Evolutionary conservation across 2,797 vertebrate species (phyloP).

Genomic region (Triplophysa bombifrons): DNA sequence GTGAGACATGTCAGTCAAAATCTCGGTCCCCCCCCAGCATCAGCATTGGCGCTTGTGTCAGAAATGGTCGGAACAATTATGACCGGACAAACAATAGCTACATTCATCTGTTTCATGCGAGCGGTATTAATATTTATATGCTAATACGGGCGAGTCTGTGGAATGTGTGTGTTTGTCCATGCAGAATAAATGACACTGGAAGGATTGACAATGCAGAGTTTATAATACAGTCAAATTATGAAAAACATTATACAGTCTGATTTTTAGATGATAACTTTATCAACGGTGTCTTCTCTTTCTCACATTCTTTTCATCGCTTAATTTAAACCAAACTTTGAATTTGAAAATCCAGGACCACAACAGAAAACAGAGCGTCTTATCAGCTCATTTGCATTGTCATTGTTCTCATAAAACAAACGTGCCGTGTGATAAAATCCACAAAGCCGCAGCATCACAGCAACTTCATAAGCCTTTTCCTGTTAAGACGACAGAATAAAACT

Average conservation of each 20-base stretch:
- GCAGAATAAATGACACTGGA: conserved; percentile 21
- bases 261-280: conserved; percentile 18
- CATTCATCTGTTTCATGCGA: conserved; percentile 20
- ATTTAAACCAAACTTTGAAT: conserved; percentile 19
- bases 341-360: conserved; percentile 11
- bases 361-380: conserved; percentile 19
- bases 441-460: conserved; percentile 29
- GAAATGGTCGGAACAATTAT: conserved; percentile 55
- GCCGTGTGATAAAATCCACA: conserved; percentile 47
- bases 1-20: conserved; percentile 73
- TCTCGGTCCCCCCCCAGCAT: conserved; percentile 23
- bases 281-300: conserved; percentile 10
- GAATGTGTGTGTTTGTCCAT: conserved; percentile 1
- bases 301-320: conserved; percentile 16
- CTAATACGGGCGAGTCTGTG: conserved; percentile 8
- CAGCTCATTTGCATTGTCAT: conserved; percentile 40
- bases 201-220: conserved; percentile 24
- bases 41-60: conserved; percentile 63
- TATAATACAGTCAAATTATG: conserved; percentile 34
- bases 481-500: conserved; percentile 35
- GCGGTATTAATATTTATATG: conserved; percentile 37
- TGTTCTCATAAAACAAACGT: conserved; percentile 48
- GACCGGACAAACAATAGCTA: conserved; percentile 23
- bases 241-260: conserved; percentile 5
- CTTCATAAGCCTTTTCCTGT: conserved; percentile 24